Evolutionary conservation across 2,888 invertebrate genomes (phyloP), one percentile per base, ranked within the genome.

Genomic region (Aricia artaxerxes): DNA sequence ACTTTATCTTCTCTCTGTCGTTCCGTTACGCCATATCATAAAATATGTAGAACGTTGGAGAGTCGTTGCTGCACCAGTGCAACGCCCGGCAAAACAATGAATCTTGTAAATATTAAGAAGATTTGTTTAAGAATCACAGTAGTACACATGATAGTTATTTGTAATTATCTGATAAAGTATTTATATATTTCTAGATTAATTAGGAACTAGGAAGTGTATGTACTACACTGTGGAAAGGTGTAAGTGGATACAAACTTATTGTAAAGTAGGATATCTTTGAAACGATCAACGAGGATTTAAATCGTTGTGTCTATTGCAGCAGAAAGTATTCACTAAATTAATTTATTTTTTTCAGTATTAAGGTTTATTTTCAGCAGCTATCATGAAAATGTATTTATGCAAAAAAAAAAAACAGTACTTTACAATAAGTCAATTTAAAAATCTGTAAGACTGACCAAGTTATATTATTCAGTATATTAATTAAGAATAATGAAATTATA

Each of bases 361-460:
- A 11, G 0, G 0, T 69, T 69, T 13, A 7, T 38, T 4, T 35
- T 69, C 11, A 16, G 57, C 57, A 57, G 13, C 4, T 35, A 69
- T 69, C 35, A 38, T 38, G 35, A 69, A 69, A 69, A 69, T 69
- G 69, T 35, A 69, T 69, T 35, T 13, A 69, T 9, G 38, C 35
- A 35, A 24, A 69, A 7, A 44, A 7, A 44, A 69, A 69, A 69
- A 1, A 38, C 16, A 38, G 16, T 69, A 69, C 31, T 69, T 69
- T 69, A 69, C 35, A 69, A 35, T 69, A 35, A 69, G 69, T 69
- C 13, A 69, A 69, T 69, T 69, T 38, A 16, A 35, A 69, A 69
- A 31, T 69, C 35, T 69, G 69, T 13, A 69, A 69, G 69, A 69
- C 69, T 69, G 69, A 69, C 69, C 69, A 69, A 35, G 38, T 69